phyloP scores from a whole-genome alignment of 1,140 invertebrate species.

The Cherax destructor region DNA sequence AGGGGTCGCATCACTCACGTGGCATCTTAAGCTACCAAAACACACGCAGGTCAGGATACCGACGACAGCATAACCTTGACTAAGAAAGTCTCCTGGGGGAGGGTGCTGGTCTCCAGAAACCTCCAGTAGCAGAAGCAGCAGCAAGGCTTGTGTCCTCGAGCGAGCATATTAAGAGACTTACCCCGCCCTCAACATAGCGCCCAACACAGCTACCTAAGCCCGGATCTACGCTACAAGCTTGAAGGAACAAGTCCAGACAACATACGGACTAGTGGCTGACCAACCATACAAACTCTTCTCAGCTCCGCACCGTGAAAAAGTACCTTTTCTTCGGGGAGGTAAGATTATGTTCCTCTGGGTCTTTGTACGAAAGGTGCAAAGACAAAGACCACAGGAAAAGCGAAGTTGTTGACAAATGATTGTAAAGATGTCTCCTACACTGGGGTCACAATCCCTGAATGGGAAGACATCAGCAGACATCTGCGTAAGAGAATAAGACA shows the following conservation, averaged over 20 bases:
- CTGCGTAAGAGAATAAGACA: no score
- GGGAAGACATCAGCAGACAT: no score
- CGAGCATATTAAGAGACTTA: constrained; percentile 58
- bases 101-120: not conserved
- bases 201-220: constrained; percentile 13
- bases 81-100: not conserved
- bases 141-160: constrained; percentile 33
- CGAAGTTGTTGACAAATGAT: no score
- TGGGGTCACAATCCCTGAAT: no score
- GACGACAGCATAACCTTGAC: no score
- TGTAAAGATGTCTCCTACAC: no score
- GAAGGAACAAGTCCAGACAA: constrained; percentile 65
- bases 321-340: not conserved
- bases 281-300: constrained; percentile 40
- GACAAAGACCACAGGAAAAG: no score
- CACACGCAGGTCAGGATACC: not conserved
- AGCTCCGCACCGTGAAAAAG: not conserved
- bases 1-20: no score
- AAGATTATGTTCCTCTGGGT: no score
- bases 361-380: no score
- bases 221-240: constrained; percentile 67
- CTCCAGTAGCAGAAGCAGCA: not conserved
- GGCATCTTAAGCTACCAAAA: no score
- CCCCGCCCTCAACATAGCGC: not conserved
- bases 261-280: constrained; percentile 61